Evolutionary conservation across 2,888 invertebrate species (phyloP).

Genomic region (Resseliella maxima): DNA sequence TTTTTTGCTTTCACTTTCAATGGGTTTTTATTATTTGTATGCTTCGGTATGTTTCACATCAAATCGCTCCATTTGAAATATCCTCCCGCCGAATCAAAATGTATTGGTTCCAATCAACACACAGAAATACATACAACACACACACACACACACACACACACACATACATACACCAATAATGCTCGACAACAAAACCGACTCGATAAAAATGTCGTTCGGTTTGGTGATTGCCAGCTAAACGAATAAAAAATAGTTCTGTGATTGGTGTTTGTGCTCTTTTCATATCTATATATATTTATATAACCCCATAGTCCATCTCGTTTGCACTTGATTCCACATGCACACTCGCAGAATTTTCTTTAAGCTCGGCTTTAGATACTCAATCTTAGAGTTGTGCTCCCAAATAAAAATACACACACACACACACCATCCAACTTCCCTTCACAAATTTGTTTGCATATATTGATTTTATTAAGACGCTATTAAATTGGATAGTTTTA

Average conservation of each 20-base stretch:
- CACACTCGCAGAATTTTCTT: neutral
- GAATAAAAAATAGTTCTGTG: slow-evolving; percentile 30
- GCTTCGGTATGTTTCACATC: slow-evolving; percentile 44
- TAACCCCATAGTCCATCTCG: neutral
- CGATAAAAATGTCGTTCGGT: slow-evolving; percentile 33
- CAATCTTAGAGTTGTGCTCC: neutral
- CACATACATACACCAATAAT: neutral
- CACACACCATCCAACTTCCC: neutral
- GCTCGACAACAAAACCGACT: slow-evolving; percentile 1
- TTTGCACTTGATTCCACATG: neutral
- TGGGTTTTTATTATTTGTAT: slow-evolving; percentile 52
- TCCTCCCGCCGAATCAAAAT: slow-evolving; percentile 35
- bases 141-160: neutral
- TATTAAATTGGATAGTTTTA: neutral
- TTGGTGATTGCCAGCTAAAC: slow-evolving; percentile 11
- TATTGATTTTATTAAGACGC: slow-evolving; percentile 33
- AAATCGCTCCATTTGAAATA: slow-evolving; percentile 47
- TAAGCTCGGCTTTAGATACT: neutral
- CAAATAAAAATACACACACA: neutral
- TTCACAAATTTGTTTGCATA: neutral
- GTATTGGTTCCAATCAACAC: neutral
- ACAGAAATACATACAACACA: neutral
- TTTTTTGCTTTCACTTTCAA: slow-evolving; percentile 23
- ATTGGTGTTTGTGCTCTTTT: slow-evolving; percentile 15
- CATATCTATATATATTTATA: neutral